Conservation (phyloP, 1,140 invertebrate species). For the Orchestia grillus region DNA sequence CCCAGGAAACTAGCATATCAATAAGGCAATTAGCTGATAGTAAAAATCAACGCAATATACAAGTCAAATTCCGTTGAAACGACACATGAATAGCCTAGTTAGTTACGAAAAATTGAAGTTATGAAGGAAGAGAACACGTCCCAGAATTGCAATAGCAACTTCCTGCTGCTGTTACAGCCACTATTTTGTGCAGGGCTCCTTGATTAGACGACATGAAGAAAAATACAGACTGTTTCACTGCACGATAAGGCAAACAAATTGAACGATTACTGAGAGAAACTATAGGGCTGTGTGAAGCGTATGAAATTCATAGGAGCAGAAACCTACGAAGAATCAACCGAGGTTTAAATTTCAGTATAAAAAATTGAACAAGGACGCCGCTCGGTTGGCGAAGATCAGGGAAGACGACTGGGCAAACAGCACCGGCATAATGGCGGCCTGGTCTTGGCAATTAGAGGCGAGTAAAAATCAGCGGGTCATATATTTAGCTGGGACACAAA, state of each 20-base stretch:
- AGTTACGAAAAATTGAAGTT: neutral
- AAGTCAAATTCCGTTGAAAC: no score
- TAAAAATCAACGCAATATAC: no score
- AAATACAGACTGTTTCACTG: neutral
- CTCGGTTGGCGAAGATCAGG: neutral
- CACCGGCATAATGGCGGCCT: neutral
- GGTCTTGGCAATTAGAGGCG: neutral
- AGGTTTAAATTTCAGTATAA: neutral
- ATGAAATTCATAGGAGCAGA: neutral
- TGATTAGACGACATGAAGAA: neutral
- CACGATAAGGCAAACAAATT: neutral
- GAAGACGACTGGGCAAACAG: conserved; percentile 10
- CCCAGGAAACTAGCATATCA: no score
- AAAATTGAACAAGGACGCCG: neutral
- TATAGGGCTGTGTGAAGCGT: neutral
- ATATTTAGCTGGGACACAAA: conserved; percentile 28
- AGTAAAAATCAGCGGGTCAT: neutral
- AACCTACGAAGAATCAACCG: neutral
- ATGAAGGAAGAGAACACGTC: neutral
- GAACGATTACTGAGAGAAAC: neutral
- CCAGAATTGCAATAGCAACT: neutral
- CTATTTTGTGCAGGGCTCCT: neutral
- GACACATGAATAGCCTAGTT: neutral
- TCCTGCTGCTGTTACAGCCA: neutral
- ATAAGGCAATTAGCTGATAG: no score